Conservation (phyloP, 2,797 vertebrate genomes). For the Mycteria americana region DNA sequence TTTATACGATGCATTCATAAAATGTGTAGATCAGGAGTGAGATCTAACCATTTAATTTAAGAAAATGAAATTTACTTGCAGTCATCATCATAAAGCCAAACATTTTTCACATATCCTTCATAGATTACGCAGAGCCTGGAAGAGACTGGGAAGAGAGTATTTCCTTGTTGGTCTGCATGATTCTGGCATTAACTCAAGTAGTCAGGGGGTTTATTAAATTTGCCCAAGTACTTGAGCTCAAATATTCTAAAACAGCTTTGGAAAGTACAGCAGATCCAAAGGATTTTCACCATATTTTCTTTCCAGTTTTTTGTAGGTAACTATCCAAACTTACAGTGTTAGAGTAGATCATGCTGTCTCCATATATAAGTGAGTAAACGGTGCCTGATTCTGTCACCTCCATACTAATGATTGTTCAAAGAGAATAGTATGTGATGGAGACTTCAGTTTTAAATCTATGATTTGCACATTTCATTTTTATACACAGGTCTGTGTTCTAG, state of each 20-base stretch:
- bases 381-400: neutral
- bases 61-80: neutral
- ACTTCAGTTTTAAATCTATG: neutral
- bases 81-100: neutral
- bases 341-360: neutral
- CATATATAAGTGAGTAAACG: neutral
- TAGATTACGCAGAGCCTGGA: neutral
- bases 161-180: neutral
- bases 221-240: neutral
- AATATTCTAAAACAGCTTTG: neutral
- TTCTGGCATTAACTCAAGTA: neutral
- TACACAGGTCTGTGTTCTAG: slow-evolving; percentile 1
- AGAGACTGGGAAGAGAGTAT: neutral
- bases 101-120: neutral
- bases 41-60: neutral
- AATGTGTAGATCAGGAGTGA: neutral
- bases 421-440: neutral
- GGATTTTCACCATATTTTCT: neutral
- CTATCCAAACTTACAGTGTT: neutral
- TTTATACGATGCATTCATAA: neutral
- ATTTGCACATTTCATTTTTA: neutral
- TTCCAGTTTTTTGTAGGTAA: neutral
- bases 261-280: neutral
- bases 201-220: neutral
- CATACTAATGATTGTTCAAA: neutral